Conservation (phyloP, 1,140 invertebrate genomes). For the Brachionus manjavacas region DNA sequence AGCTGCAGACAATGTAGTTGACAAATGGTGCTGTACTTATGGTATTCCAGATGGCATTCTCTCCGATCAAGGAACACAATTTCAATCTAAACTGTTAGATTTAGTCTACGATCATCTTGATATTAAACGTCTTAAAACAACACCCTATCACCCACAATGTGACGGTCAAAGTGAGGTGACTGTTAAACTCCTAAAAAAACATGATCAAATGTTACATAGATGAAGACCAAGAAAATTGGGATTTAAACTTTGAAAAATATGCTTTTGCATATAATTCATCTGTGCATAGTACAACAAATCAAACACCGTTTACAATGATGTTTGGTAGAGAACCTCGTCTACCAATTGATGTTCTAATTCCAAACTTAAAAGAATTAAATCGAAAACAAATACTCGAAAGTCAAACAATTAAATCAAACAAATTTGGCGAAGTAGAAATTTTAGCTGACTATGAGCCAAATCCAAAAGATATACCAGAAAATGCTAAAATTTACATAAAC, state of each 20-base stretch:
- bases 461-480: background rate
- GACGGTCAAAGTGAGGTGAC: too few species aligned
- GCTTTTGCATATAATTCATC: conserved; percentile 16
- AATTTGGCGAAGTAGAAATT: background rate
- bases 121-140: conserved; percentile 44
- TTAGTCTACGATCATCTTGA: conserved; percentile 44
- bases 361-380: too few species aligned
- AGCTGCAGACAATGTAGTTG: too few species aligned
- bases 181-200: too few species aligned
- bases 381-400: background rate
- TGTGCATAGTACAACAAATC: conserved; percentile 17
- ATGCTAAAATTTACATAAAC: conserved; percentile 10
- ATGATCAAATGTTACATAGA: too few species aligned
- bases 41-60: too few species aligned
- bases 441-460: background rate
- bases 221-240: conserved; percentile 7
- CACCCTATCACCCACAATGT: conserved; percentile 45
- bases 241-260: background rate
- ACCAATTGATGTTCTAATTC: too few species aligned
- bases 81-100: too few species aligned
- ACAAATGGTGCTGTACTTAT: too few species aligned
- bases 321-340: too few species aligned
- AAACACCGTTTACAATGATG: conserved; percentile 2
- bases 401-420: background rate
- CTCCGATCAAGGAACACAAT: too few species aligned